Base-by-base conservation (phyloP, 2,888 invertebrate species). In the Plebejus anna region DNA sequence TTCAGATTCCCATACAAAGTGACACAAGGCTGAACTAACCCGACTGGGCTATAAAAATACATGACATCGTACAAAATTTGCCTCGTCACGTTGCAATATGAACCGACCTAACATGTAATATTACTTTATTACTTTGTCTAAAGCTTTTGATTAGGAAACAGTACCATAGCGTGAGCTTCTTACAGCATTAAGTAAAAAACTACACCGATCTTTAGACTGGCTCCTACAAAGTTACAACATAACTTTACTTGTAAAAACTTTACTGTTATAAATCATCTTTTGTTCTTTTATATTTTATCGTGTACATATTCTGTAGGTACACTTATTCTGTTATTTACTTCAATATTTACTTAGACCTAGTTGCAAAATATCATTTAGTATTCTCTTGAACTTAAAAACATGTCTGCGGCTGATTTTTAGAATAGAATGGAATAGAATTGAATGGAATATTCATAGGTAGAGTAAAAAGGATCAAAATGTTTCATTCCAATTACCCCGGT, bases 131-230 rank as follows among this genome's bases (percentile, higher is more conserved):
- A 36, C 73, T 55, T 73, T 73, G 78, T 79, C 81, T 78, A 79
- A 79, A 80, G 79, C 75, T 77, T 79, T 78, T 77, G 80, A 81
- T 82, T 81, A 80, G 79, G 79, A 80, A 81, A 79, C 77, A 77
- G 78, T 75, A 78, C 72, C 72, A 42, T 75, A 4, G 47, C 59
- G 11, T 55, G 47, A 70, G 55, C n/a, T 75, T 16, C 59, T 59
- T 70, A 16, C 36, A 76, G 42, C 22, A 66, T 9, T 22, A 4
- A 38, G 55, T 76, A 76, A 76, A 51, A 61, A 22, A 4, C 28
- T 11, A 66, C 66, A 13, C 4, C 66, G 66, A 36, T 66, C 66
- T 66, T 66, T 66, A 5, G 66, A 66, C 4, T 66, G 13, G 66
- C 32, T 59, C n/a, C n/a, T 28, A 66, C 32, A 22, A 59, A 59